Percentiles rank a stretch among this genome's conserved stretches.
Conservation (phyloP, 2,797 vertebrate genomes). For the Nannoperca australis region DNA sequence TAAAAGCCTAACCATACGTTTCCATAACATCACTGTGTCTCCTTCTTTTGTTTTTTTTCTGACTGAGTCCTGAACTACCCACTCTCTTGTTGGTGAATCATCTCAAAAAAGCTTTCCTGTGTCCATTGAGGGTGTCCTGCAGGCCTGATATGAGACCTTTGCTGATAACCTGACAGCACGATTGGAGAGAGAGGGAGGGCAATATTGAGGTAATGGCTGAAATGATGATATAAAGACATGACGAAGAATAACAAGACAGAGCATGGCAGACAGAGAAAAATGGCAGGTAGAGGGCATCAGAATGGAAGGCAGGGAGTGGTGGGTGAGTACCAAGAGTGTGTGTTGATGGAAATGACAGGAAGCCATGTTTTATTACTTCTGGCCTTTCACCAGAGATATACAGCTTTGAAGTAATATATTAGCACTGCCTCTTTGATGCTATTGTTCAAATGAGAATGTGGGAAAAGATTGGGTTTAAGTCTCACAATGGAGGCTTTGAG, state of each 20-base stretch:
- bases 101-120: conserved; percentile 34
- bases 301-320: neutral
- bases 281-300: neutral
- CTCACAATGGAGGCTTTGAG: conserved; percentile 9
- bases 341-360: conserved; percentile 56
- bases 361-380: conserved; percentile 51
- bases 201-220: conserved; percentile 42
- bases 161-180: conserved; percentile 37
- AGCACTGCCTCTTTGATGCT: conserved; percentile 28
- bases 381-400: conserved; percentile 48
- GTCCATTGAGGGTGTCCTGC: conserved; percentile 36
- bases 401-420: conserved; percentile 40
- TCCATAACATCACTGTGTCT: conserved; percentile 3
- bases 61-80: neutral
- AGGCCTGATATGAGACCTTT: conserved; percentile 41
- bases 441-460: conserved; percentile 46
- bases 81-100: conserved; percentile 6
- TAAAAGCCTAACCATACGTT: conserved; percentile 4
- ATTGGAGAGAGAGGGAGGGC: neutral
- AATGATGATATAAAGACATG: conserved; percentile 18
- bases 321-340: conserved; percentile 20
- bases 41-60: neutral
- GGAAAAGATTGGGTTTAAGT: conserved; percentile 19
- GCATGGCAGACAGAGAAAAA: conserved; percentile 24
- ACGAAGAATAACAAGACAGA: neutral